phyloP scores from a whole-genome alignment of 2,113 vertebrate species.

The Semicossyphus pulcher region DNA sequence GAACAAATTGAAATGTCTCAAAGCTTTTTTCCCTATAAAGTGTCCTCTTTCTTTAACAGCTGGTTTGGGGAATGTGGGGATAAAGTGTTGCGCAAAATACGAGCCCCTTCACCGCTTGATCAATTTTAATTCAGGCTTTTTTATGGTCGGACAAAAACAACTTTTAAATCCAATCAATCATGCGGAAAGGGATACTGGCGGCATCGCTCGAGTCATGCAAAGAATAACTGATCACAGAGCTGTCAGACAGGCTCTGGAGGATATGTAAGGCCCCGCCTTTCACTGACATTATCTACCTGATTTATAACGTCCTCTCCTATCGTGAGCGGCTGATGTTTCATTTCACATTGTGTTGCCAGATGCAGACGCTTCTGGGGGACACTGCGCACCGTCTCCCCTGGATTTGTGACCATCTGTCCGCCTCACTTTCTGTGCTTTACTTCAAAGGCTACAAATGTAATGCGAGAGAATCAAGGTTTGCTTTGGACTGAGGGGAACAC shows the following conservation, averaged over 20 bases:
- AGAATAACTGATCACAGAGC: slow-evolving; percentile 53
- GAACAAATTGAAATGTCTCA: neutral
- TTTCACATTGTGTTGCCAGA: slow-evolving; percentile 8
- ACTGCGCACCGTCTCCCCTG: slow-evolving; percentile 5
- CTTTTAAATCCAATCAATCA: slow-evolving; percentile 57
- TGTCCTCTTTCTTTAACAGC: slow-evolving; percentile 2
- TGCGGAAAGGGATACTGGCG: slow-evolving; percentile 31
- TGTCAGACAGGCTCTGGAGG: slow-evolving; percentile 30
- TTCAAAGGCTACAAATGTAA: slow-evolving; percentile 24
- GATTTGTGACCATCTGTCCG: slow-evolving; percentile 36
- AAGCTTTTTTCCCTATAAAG: neutral
- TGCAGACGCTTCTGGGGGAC: neutral
- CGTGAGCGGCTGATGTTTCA: neutral
- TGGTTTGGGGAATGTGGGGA: neutral
- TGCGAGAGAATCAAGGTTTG: slow-evolving; percentile 26
- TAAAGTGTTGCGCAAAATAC: slow-evolving; percentile 19
- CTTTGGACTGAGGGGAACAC: slow-evolving; percentile 36
- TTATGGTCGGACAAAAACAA: slow-evolving; percentile 50
- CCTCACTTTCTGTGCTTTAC: slow-evolving; percentile 28
- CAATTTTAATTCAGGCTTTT: slow-evolving; percentile 52
- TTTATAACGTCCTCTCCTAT: slow-evolving; percentile 22
- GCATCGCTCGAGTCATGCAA: slow-evolving; percentile 49
- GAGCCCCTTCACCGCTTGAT: slow-evolving; percentile 31
- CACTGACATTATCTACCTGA: slow-evolving; percentile 48
- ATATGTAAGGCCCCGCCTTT: slow-evolving; percentile 24